Evolutionary conservation across 2,113 vertebrate genomes (phyloP), one percentile per base, ranked within the genome.

Genomic region (Holacanthus passer): DNA sequence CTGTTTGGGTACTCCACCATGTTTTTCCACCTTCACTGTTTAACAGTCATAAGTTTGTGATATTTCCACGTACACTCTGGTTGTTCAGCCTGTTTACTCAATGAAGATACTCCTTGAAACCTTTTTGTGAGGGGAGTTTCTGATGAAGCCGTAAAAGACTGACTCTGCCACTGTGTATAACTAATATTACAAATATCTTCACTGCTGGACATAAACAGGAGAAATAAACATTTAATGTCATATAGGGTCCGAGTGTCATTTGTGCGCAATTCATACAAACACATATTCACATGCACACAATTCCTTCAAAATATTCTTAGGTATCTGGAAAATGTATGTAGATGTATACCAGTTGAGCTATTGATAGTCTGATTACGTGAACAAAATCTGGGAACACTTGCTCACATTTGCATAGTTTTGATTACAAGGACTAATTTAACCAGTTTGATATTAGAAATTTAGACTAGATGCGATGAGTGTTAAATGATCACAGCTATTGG

Each of bases 101-200:
- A 95, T 96, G 95, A 95, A 79, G 93, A 87, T 29, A 77, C 88
- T 90, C 88, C 83, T 93, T 87, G 24, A 90, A 89, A 67, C 81
- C 6, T 79, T 84, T 73, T 47, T 88, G 82, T 87, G 81, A 87
- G 82, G 73, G 87, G 90, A 83, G 83, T 88, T 76, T 90, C 93
- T 85, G 95, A 95, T 95, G 77, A 59, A 73, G 9, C 55, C 93
- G 87, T 93, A 94, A 95, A 93, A 79, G 86, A 75, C 88, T 83
- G 81, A 89, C 75, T 53, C 20, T 11, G 22, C 60, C 80, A 66
- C 31, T 58, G 77, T 84, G 84, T 86, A 67, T 71, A 55, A 68
- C 56, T 39, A 4, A n/a, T 53, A 66, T 81, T 24, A 29, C 55
- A 70, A 63, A 83, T 71, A 41, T 64, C 8, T 27, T 59, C 4